Conservation (phyloP, 2,797 vertebrate genomes). For the Artibeus jamaicensis region DNA sequence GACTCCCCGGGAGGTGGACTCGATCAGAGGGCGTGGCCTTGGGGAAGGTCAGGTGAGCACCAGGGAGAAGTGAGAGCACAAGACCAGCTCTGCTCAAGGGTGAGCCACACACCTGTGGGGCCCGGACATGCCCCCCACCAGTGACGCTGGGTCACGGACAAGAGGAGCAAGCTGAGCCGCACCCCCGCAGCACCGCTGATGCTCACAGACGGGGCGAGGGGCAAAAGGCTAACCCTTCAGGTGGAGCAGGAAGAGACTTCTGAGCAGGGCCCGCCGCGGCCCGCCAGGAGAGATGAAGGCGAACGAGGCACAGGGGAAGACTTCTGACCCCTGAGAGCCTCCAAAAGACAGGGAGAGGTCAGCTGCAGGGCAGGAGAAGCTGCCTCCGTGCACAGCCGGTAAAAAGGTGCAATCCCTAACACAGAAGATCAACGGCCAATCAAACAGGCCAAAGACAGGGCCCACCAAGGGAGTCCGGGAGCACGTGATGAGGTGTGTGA, state of each 20-base stretch:
- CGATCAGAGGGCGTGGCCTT: too few species aligned
- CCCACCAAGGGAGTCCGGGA: rapidly evolving
- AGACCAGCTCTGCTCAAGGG: neutral
- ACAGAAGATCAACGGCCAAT: neutral
- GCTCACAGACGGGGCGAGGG: neutral
- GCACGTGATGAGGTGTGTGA: rapidly evolving
- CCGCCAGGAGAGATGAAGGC: neutral
- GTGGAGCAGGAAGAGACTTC: too few species aligned
- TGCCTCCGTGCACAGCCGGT: rapidly evolving
- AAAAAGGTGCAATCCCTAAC: neutral
- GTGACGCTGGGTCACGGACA: neutral
- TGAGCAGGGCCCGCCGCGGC: too few species aligned
- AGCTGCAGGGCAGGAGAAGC: neutral
- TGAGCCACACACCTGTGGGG: neutral
- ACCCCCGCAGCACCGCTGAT: neutral
- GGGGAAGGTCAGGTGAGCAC: too few species aligned
- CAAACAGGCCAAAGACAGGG: neutral
- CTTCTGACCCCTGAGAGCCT: neutral
- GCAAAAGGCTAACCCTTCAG: neutral
- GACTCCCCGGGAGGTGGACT: too few species aligned
- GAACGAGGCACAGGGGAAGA: rapidly evolving
- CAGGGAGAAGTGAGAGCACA: neutral
- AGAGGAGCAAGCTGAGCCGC: neutral
- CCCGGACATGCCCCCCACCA: neutral
- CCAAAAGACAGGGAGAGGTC: neutral